Base-by-base conservation (phyloP, 2,888 invertebrate species). In the Strigamia maritima region DNA sequence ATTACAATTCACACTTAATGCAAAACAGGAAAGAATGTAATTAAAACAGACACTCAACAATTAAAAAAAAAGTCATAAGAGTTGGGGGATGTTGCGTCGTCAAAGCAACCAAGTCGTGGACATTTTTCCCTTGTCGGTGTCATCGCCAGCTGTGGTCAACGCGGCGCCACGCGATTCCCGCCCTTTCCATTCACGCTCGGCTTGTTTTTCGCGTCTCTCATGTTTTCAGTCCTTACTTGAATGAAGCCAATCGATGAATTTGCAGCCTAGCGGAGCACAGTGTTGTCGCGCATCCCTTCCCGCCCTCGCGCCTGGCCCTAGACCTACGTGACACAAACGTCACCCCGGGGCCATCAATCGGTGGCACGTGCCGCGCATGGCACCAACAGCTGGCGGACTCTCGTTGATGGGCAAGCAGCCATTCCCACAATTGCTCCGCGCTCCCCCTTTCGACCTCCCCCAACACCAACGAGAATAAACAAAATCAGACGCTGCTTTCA, bases 161-260 rank as follows among this genome's bases (percentile, higher is more conserved):
- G 24, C 70, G 70, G 70, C 70, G 70, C 70, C 70, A 70, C 70
- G 70, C 70, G 24, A 70, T 70, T 70, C 70, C 70, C 70, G 70
- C 70, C 70, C 70, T 70, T 70, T 70, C 70, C n/a, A n/a, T n/a
- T 70, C 70, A 70, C 70, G 70, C 70, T 70, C 70, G 70, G 70
- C 70, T 70, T 70, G 70, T 70, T 70, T 70, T 70, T 70, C 70
- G 70, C 70, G 70, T 54, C 70, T 70, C 70, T 70, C 60, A 70
- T 70, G 70, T 70, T 70, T 70, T 70, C 70, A 70, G 70, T 70
- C 70, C 70, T 12, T 28, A 70, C 26, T 70, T 70, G 26, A 70
- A 70, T 70, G 28, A 28, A 70, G 70, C 70, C 70, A 70, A 70
- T 70, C 70, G 70, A 70, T 70, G 70, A 70, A 70, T 70, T 49